Conservation (phyloP, 2,113 vertebrate species). For the Piprites chloris region DNA sequence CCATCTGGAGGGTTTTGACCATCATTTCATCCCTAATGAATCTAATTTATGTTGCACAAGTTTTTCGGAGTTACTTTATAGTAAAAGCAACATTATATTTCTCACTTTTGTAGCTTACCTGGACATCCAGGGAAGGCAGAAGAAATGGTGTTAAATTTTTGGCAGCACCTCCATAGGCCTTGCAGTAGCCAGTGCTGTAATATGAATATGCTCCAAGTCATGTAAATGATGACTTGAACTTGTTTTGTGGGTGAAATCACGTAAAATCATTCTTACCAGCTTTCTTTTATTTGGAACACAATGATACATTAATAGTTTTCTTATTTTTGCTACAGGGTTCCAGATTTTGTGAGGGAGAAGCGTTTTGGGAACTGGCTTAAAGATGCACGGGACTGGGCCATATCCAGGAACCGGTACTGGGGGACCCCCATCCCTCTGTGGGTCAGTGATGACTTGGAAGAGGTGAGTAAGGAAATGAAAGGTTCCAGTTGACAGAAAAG, state of each 20-base stretch:
- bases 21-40: background rate
- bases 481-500: background rate
- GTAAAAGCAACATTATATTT: background rate
- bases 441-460: slow-evolving; percentile 93
- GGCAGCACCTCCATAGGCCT: background rate
- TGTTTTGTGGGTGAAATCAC: background rate
- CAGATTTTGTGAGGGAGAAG: slow-evolving; percentile 94
- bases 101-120: background rate
- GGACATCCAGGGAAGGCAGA: background rate
- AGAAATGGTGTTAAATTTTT: background rate
- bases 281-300: background rate
- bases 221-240: background rate
- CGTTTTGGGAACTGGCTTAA: slow-evolving; percentile 98
- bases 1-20: background rate
- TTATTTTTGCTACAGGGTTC: slow-evolving; percentile 79
- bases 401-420: slow-evolving; percentile 98
- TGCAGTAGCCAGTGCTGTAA: background rate
- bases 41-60: background rate
- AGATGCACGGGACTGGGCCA: slow-evolving; percentile 93
- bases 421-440: slow-evolving; percentile 96
- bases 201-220: background rate
- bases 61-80: background rate
- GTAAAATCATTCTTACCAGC: background rate
- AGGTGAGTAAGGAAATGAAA: slow-evolving; percentile 72
- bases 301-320: rapidly evolving